Conservation (phyloP, 64 coral and sea anemone species). For the Trachythela sp. region DNA sequence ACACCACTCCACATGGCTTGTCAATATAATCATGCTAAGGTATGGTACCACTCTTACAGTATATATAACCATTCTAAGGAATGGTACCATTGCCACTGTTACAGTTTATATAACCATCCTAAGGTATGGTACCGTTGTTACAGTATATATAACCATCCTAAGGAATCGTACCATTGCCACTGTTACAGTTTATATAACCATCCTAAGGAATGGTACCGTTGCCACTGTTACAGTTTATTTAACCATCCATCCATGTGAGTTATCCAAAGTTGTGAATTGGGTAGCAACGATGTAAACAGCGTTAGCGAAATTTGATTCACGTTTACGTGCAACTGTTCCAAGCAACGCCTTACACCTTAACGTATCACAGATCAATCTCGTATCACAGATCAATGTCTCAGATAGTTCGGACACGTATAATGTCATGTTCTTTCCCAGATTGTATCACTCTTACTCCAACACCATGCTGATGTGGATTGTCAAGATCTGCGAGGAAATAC, state of each 20-base stretch:
- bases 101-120: neutral
- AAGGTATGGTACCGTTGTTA: neutral
- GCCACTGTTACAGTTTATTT: neutral
- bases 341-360: no score
- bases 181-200: neutral
- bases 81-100: no score
- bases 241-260: no score
- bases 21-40: conserved; percentile 74
- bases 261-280: no score
- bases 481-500: conserved; percentile 72
- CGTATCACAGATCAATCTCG: no score
- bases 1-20: conserved; percentile 74
- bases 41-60: neutral
- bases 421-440: neutral
- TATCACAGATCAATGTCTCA: no score
- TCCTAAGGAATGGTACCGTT: neutral
- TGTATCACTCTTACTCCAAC: conserved; percentile 33
- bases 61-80: neutral
- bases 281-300: no score
- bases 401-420: no score
- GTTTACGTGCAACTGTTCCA: no score
- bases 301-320: no score
- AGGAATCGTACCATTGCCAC: no score
- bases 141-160: neutral
- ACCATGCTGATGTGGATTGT: conserved; percentile 72